Base-by-base conservation (phyloP, 1,140 invertebrate species). In the Drosophila virilis region DNA sequence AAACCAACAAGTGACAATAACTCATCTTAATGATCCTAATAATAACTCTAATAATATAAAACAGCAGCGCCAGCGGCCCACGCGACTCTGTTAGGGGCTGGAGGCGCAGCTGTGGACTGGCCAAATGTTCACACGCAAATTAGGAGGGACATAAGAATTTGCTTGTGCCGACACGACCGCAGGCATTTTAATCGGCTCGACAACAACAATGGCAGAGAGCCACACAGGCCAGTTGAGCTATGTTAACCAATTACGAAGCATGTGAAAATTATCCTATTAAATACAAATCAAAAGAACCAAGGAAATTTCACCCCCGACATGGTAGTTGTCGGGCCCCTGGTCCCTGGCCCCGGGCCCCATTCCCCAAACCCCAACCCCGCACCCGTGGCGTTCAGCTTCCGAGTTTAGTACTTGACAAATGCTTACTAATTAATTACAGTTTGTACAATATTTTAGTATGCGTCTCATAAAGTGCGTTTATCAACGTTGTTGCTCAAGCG, bases 371-470 rank as follows among this genome's bases (percentile, higher is more conserved):
- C 6, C 28, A 12, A 1, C 40, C 17, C 28, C 28, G 2, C 10
- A 28, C 0, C 42, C 45, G 40, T 32, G 48, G 13, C 42, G 42
- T 37, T 8, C 12, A 70, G 55, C 71, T 50, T 66, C 68, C 61
- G 54, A 67, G 79, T 88, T 89, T 88, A 89, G 77, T 91, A 91
- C 86, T 91, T 91, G 90, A 91, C 90, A 91, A 91, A 91, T 91
- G 90, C 79, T 90, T 91, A 91, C 90, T 91, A 91, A 91, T 91
- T 91, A 91, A 91, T 91, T 91, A 91, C 90, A 91, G 90, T 91
- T 91, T 91, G 90, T 91, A 91, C 90, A 91, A 91, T 90, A 81
- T 88, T 91, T 91, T 91, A 91, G 90, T 91, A 85, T 74, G 74
- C 84, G 59, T 60, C 88, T 81, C 86, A 85, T 89, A 90, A 90